These are phyloP conservation scores for Marmota flaviventris DNA, from an alignment of 2,113 vertebrate genomes.

Conservation along the genomic window DNA sequence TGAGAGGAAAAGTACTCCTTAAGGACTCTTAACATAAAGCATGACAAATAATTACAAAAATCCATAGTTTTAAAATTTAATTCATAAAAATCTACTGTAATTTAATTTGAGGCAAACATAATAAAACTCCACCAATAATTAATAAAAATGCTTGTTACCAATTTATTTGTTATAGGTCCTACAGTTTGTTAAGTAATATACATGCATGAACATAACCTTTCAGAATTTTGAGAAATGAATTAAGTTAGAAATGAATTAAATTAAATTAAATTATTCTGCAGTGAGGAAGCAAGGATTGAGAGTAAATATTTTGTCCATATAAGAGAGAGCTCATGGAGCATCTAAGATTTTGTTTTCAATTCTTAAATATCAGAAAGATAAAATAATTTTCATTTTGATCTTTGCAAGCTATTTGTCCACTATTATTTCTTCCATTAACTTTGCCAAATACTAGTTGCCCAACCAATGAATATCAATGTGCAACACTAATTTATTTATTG, in stretches of 20 bases:
- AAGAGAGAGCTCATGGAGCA: background rate
- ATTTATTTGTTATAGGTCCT: background rate
- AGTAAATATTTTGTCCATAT: background rate
- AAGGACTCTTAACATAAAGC: background rate
- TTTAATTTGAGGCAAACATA: background rate
- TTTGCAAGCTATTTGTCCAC: background rate
- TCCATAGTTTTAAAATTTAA: background rate
- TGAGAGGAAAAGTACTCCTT: background rate
- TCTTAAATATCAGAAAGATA: background rate
- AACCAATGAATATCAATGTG: background rate
- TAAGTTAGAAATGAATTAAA: background rate
- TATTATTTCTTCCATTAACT: background rate
- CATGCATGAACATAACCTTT: background rate
- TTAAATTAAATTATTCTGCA: background rate
- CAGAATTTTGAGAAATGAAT: background rate
- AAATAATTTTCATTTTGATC: background rate
- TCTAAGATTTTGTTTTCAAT: background rate
- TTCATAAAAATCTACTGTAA: background rate
- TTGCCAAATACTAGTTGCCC: background rate
- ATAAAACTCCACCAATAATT: background rate
- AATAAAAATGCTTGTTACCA: background rate
- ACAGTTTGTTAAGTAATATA: background rate
- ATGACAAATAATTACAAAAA: background rate
- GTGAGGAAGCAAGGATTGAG: background rate
- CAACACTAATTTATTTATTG: background rate